Evolutionary conservation across 2,888 invertebrate genomes (phyloP), one percentile per base, ranked within the genome.

Genomic region (Ormyrus pomaceus): DNA sequence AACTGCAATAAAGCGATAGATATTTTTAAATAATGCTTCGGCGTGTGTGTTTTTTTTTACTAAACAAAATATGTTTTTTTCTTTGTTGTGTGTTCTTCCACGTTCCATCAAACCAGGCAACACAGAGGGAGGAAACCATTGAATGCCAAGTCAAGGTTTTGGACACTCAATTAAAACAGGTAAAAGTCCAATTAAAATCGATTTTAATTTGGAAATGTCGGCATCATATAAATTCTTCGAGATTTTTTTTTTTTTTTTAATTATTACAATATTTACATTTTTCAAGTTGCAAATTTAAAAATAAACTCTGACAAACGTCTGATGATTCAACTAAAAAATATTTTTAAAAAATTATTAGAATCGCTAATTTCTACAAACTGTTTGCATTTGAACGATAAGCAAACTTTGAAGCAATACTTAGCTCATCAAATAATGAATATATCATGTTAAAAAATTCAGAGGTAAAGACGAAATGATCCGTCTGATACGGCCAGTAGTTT

Each of bases 71-170:
- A 53, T 76, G 13, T 87, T 87, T 87, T 87, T 86, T 88, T 88
- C 88, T 87, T 87, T 88, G 34, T 89, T 89, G 85, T 90, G 89
- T 90, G 88, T 88, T 91, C 87, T 10, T 70, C 53, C 66, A 34
- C 34, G 48, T 58, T 65, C 62, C 55, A 72, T 34, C 46, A 11
- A 53, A 62, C 68, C 58, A 82, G 97, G 97, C 98, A 89, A 96
- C 97, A 90, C 95, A 97, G 93, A 96, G 97, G 92, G 98, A 98
- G 93, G 98, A 98, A 92, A 95, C 96, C 87, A 97, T 95, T 93
- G 96, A 97, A 91, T 94, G 94, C 91, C 96, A 97, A 93, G 96
- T 97, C 91, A 97, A 97, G 94, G 93, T 95, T 90, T 94, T 97
- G 93, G 95, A 95, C 92, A 94, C 95, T 92, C 95, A 96, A 92